A percentile compares a stretch with the other conserved stretches of the same genome.
phyloP scores from a whole-genome alignment of 2,113 vertebrate species.

The Galbula dea region DNA sequence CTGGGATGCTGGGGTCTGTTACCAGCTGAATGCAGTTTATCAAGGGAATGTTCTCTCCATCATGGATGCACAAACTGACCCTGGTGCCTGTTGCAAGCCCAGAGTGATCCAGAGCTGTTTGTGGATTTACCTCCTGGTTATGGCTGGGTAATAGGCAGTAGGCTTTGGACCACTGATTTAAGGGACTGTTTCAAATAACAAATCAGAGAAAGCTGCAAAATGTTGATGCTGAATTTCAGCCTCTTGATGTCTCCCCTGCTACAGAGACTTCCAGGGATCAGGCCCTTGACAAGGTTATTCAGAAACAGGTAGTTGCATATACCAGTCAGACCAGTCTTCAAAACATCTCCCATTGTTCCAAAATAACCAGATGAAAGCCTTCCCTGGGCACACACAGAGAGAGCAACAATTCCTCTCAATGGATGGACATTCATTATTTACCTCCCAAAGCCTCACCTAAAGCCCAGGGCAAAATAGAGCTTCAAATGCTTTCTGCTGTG shows the following conservation, averaged over 20 bases:
- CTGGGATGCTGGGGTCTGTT: neutral
- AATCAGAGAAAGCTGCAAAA: neutral
- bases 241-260: neutral
- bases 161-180: neutral
- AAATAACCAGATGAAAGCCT: constrained; percentile 21
- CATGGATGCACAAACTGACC: neutral
- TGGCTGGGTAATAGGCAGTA: accelerated
- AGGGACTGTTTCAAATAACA: neutral
- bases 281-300: neutral
- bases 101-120: neutral
- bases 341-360: constrained; percentile 26
- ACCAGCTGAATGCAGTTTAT: neutral
- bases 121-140: neutral
- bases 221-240: neutral
- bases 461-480: constrained; percentile 44
- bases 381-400: neutral
- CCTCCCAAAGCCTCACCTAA: neutral
- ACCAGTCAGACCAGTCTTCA: neutral
- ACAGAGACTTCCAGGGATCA: neutral
- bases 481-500: constrained; percentile 10
- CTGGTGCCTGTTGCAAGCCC: neutral
- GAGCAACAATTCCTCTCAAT: constrained; percentile 21
- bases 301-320: neutral
- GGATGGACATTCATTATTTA: constrained; percentile 25
- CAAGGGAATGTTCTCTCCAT: neutral